Base-by-base conservation (phyloP, 1,140 invertebrate genomes). In the Hyles euphorbiae region DNA sequence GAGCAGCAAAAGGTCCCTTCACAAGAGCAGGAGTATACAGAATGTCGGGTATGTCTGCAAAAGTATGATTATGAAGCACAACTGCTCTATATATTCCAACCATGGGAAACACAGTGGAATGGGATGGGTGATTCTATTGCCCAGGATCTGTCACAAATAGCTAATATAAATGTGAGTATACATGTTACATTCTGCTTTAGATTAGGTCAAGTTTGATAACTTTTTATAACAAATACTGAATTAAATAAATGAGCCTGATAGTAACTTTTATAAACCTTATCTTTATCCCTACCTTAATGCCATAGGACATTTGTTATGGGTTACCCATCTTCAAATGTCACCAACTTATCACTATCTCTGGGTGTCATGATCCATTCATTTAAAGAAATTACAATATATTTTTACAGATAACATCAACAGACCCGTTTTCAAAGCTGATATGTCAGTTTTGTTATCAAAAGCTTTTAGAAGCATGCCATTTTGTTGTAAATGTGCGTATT, bases 11-110 rank as follows among this genome's bases (percentile, higher is more conserved):
- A 40, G 1, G 36, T 40, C 36, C 2, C 36, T 5, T 8, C 36
- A 5, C 4, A 62, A 55, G 49, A 61, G 51, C 46, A 60, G 34
- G 34, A 40, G 22, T 9, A 54, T 34, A 67, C 12, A 8, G 63
- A 87, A 67, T 86, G 83, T 58, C 74, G 83, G 2, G 66, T 78
- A 22, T 87, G 83, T 63, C 69, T 82, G 4, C 64, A 77, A 61
- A 65, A 63, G 34, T 50, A 73, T 40, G 58, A 70, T 46, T 12
- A 59, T 3, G 55, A 72, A 34, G 55, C 45, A 4, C 60, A 62
- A 45, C 59, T 68, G 36, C 61, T 73, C n/a, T 67, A 82, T 65
- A 62, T 87, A 52, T 83, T 78, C 55, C 71, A 79, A 68, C 34
- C 62, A n/a, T 84, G 80, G 81, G 56, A 56, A 9, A 67, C 72